phyloP scores from a whole-genome alignment of 2,797 vertebrate genomes.

The Emydoidea blandingii region DNA sequence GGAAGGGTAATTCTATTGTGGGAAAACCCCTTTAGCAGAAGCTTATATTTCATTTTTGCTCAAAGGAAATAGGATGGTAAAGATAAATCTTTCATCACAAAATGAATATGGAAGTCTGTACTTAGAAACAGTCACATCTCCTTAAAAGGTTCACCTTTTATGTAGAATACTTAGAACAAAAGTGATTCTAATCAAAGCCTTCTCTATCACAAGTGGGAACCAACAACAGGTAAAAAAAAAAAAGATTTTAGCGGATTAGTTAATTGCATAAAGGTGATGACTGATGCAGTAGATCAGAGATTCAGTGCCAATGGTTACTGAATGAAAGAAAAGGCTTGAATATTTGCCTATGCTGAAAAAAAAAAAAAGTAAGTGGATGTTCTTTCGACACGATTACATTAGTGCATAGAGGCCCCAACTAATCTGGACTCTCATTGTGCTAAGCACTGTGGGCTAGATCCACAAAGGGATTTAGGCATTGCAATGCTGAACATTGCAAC shows the following conservation, averaged over 20 bases:
- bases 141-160: neutral
- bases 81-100: neutral
- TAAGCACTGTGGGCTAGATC: too few relatives aligned
- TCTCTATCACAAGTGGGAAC: neutral
- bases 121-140: neutral
- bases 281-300: neutral
- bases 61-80: neutral
- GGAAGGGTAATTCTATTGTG: slow-evolving; percentile 7
- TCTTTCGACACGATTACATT: neutral
- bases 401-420: neutral
- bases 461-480: too few relatives aligned
- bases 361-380: neutral
- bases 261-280: neutral
- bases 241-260: neutral
- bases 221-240: neutral
- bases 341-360: neutral
- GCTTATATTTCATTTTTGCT: slow-evolving; percentile 19
- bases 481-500: too few relatives aligned
- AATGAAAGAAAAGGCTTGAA: neutral
- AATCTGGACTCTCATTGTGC: neutral
- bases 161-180: neutral
- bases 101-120: neutral
- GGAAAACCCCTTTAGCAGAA: slow-evolving; percentile 27
- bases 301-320: neutral
- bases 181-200: neutral